These are phyloP conservation scores for Caenorhabditis japonica DNA, from an alignment of 2,888 invertebrate species.

Conservation along the genomic window DNA sequence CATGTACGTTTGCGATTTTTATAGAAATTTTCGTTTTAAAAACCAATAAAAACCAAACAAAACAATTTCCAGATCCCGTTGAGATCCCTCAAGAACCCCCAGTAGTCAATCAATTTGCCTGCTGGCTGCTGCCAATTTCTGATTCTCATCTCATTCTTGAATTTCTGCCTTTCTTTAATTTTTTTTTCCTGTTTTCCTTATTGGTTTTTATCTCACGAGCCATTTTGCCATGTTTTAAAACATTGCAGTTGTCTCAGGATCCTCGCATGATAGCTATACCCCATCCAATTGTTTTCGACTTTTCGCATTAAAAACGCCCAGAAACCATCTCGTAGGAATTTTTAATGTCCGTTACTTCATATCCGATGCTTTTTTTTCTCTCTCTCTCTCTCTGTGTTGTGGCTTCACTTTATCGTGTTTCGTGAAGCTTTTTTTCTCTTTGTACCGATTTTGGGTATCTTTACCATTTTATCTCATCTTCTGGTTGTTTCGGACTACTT, in stretches of 20 bases:
- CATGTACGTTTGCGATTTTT: conserved; percentile 41
- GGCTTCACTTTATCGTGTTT: conserved; percentile 12
- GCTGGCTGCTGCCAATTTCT: conserved; percentile 3
- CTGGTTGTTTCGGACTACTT: conserved; percentile 41
- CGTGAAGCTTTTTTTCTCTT: background rate
- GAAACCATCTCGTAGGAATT: conserved; percentile 14
- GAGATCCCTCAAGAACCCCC: conserved; percentile 36
- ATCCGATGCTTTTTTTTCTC: conserved; percentile 25
- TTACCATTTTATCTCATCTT: conserved; percentile 11
- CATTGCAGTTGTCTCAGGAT: conserved; percentile 27
- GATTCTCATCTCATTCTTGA: conserved; percentile 17
- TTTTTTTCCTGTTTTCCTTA: conserved; percentile 1
- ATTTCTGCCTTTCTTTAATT: background rate
- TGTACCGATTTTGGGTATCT: conserved; percentile 27
- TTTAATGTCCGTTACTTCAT: conserved; percentile 19
- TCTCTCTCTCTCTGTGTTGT: conserved; percentile 27
- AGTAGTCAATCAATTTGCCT: background rate
- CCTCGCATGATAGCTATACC: conserved; percentile 33
- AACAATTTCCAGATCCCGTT: conserved; percentile 43
- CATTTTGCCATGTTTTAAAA: conserved; percentile 13
- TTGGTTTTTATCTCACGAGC: conserved; percentile 35
- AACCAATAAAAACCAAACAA: background rate
- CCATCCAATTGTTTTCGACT: conserved; percentile 12
- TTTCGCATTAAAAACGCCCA: conserved; percentile 7
- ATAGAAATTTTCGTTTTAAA: too few species aligned